A percentile compares a stretch with the other conserved stretches of the same genome.
Conservation (phyloP, 2,113 vertebrate genomes). For the Tor tambroides region DNA sequence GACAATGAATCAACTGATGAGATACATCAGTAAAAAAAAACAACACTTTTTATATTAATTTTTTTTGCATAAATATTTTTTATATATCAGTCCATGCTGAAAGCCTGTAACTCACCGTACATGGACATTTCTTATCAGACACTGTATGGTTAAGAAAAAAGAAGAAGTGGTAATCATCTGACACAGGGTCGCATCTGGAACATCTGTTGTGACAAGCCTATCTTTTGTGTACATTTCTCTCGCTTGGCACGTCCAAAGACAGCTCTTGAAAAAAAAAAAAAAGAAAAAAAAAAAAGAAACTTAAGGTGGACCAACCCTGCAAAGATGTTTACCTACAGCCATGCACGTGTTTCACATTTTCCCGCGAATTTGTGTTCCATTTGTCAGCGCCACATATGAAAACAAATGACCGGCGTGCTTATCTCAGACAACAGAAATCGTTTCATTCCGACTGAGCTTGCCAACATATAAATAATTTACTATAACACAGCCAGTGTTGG, state of each 20-base stretch:
- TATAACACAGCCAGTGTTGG: background rate
- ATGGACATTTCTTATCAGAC: background rate
- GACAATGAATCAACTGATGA: background rate
- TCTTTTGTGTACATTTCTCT: constrained; percentile 56
- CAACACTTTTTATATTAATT: too few relatives aligned
- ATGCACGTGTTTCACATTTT: constrained; percentile 58
- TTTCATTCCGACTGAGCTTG: constrained; percentile 6
- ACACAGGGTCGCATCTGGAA: constrained; percentile 71
- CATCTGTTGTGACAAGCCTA: constrained; percentile 71
- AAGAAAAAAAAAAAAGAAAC: constrained; percentile 41
- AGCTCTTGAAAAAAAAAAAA: constrained; percentile 34
- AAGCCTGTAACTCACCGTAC: background rate
- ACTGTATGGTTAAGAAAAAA: constrained; percentile 24
- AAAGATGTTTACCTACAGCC: constrained; percentile 32
- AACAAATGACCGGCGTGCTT: constrained; percentile 51
- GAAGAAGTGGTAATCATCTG: background rate
- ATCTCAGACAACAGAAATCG: constrained; percentile 27
- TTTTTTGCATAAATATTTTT: background rate
- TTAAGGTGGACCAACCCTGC: constrained; percentile 55
- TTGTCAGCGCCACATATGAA: constrained; percentile 59
- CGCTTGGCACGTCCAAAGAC: constrained; percentile 54
- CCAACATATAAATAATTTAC: constrained; percentile 2
- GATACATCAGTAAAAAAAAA: background rate
- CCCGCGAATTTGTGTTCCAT: constrained; percentile 51
- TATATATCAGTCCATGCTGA: background rate